Evolutionary conservation across 2,888 invertebrate species (phyloP), one percentile per base, ranked within the genome.

Genomic region (Spatulosminthurus flaviceps): DNA sequence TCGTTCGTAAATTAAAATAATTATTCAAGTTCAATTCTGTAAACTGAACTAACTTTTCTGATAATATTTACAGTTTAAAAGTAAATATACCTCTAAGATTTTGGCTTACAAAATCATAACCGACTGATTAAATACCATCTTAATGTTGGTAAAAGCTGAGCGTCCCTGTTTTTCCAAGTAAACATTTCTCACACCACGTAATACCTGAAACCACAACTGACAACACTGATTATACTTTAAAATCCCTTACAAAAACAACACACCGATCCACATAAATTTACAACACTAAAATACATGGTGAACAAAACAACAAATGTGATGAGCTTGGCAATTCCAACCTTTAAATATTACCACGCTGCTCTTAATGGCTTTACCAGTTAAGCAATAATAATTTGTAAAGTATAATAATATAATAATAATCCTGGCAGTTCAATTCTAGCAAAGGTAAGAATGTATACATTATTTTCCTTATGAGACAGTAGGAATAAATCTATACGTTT

Each of bases 1-100:
- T 19, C 16, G 7, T 51, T 51, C 16, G n/a, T n/a, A n/a, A n/a
- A n/a, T n/a, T n/a, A n/a, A 19, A 51, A 51, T 51, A 51, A 13
- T 51, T n/a, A 51, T 19, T 16, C 5, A 51, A 11, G n/a, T 2
- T 51, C 16, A 51, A 19, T 51, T 19, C 1, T 51, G n/a, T 51
- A 51, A n/a, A 51, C 34, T 34, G n/a, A n/a, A n/a, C 34, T 34
- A 51, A 51, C 16, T 19, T 51, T 51, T 4, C n/a, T 51, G 51
- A 51, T 51, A 51, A 9, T 51, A 51, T 51, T 51, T 51, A 51
- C 51, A 51, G n/a, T 4, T 51, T 51, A 51, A 51, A 51, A 51
- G 19, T 51, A 51, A 51, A 51, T 16, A 2, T 9, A 19, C 1
- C 16, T 51, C 16, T 34, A 34, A 4, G 34, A 34, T 7, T 34